Evolutionary conservation across 2,888 invertebrate genomes (phyloP).

Genomic region (Electrophaes corylata): DNA sequence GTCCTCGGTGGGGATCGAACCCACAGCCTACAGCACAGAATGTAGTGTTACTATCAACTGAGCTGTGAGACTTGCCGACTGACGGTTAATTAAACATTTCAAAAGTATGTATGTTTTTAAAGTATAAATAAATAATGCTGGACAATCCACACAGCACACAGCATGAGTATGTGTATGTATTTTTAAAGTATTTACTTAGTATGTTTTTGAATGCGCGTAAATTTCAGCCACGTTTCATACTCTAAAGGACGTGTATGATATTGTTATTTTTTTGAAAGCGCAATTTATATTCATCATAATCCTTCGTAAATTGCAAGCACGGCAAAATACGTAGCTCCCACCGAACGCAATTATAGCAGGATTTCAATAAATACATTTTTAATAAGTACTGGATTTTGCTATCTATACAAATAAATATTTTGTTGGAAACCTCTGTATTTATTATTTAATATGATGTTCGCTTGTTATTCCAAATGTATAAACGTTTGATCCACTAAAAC

Average conservation of each 20-base stretch:
- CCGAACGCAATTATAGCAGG: conserved; percentile 30
- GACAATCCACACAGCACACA: too few species aligned
- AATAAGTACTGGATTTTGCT: neutral
- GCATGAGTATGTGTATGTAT: too few species aligned
- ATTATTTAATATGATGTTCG: too few species aligned
- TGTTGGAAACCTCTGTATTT: neutral
- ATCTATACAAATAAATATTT: neutral
- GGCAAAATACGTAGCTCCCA: conserved; percentile 26
- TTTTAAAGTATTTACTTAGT: too few species aligned
- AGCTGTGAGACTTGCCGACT: too few species aligned
- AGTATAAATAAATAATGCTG: too few species aligned
- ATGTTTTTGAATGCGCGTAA: neutral
- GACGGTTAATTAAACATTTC: too few species aligned
- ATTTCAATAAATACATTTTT: conserved; percentile 28
- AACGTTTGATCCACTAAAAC: neutral
- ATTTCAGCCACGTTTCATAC: neutral
- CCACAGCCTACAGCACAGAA: too few species aligned
- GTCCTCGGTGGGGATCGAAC: too few species aligned
- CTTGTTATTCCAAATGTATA: too few species aligned
- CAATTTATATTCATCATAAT: conserved; percentile 59
- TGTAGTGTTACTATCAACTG: too few species aligned
- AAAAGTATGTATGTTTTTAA: too few species aligned
- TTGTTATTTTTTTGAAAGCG: conserved; percentile 28
- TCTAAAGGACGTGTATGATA: conserved; percentile 2
- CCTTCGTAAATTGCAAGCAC: conserved; percentile 45